Conservation (phyloP, 2,113 vertebrate genomes). For the Coptodon rendalli region DNA sequence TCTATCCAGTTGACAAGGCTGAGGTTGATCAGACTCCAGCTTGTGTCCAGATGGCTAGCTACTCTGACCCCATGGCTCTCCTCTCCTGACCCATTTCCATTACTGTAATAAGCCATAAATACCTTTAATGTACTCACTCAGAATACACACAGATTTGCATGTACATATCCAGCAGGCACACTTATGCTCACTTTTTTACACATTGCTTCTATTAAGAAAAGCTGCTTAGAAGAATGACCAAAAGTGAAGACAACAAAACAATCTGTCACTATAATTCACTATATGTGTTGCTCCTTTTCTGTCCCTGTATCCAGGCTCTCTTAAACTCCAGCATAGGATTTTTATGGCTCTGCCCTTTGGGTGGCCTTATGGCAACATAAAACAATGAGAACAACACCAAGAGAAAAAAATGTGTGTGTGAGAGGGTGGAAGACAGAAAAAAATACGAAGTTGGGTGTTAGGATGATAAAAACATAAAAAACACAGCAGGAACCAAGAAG, state of each 20-base stretch:
- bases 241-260: neutral
- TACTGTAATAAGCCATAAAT: neutral
- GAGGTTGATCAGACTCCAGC: neutral
- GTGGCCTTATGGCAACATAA: neutral
- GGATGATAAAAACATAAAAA: neutral
- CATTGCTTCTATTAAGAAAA: neutral
- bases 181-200: neutral
- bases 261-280: neutral
- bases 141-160: neutral
- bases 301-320: neutral
- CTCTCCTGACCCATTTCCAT: neutral
- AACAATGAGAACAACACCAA: neutral
- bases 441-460: neutral
- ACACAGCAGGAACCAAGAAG: neutral
- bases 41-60: neutral
- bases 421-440: neutral
- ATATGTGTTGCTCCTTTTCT: neutral
- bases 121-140: neutral
- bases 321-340: neutral
- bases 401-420: neutral
- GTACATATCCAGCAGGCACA: neutral
- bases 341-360: neutral
- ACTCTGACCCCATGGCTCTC: neutral
- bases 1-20: neutral
- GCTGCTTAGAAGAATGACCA: neutral